phyloP scores from a whole-genome alignment of 2,113 vertebrate genomes.

The Tyrannus savana region DNA sequence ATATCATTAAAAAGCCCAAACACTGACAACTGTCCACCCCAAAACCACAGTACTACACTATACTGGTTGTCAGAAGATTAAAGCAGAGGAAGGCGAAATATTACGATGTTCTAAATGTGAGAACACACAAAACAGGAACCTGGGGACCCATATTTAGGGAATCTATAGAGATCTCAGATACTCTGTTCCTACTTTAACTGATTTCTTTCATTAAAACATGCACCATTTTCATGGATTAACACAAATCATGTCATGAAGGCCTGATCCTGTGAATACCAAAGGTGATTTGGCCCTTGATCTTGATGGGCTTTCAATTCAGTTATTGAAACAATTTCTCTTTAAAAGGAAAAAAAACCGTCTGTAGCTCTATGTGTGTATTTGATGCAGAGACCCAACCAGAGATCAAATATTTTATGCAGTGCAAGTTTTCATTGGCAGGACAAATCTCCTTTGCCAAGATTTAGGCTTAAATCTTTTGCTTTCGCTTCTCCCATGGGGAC shows the following conservation, averaged over 20 bases:
- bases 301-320: neutral
- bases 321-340: neutral
- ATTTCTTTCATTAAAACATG: neutral
- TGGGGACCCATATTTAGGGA: neutral
- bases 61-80: neutral
- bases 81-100: neutral
- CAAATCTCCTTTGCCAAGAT: neutral
- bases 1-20: neutral
- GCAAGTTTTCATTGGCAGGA: neutral
- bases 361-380: neutral
- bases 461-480: neutral
- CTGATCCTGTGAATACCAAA: neutral
- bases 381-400: neutral
- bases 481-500: neutral
- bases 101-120: neutral
- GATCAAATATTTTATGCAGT: neutral
- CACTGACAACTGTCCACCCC: neutral
- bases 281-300: neutral
- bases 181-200: neutral
- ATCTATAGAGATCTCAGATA: neutral
- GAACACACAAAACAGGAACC: neutral
- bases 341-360: neutral
- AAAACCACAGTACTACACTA: neutral
- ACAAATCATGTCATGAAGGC: rapidly evolving
- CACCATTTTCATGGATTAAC: neutral